Percentiles rank a stretch among this genome's conserved stretches.
Conservation (phyloP, 2,113 vertebrate genomes). For the Urocitellus parryii region DNA sequence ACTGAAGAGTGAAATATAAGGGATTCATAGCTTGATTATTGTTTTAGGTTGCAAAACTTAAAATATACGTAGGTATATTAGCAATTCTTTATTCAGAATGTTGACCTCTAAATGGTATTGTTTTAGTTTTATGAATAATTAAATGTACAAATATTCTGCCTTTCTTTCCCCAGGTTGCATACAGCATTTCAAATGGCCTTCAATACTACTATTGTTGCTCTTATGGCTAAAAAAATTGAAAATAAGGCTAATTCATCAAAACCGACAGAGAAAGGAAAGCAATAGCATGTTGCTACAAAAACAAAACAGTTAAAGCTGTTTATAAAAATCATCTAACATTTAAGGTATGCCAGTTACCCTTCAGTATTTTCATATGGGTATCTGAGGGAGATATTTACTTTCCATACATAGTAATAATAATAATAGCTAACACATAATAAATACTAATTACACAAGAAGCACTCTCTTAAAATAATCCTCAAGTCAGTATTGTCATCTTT, state of each 20-base stretch:
- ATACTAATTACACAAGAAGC: background rate
- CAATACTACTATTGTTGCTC: background rate
- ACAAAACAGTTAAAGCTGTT: background rate
- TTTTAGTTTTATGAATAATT: slow-evolving; percentile 48
- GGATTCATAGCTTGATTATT: background rate
- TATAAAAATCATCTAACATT: background rate
- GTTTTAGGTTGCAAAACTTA: slow-evolving; percentile 29
- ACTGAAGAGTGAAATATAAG: background rate
- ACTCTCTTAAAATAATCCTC: background rate
- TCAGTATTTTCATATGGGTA: background rate
- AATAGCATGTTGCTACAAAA: background rate
- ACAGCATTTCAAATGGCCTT: slow-evolving; percentile 38
- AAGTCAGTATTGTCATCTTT: background rate
- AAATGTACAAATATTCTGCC: background rate
- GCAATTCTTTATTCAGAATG: background rate
- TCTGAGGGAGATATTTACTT: background rate
- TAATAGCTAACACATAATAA: background rate
- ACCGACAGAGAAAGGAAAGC: background rate
- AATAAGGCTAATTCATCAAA: background rate
- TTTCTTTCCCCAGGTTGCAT: background rate
- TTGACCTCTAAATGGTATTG: background rate
- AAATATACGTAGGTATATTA: slow-evolving; percentile 1
- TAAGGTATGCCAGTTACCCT: background rate
- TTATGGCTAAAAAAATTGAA: background rate
- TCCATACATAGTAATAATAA: background rate